phyloP scores from a whole-genome alignment of 2,888 invertebrate species.

The Hybos culiciformis region DNA sequence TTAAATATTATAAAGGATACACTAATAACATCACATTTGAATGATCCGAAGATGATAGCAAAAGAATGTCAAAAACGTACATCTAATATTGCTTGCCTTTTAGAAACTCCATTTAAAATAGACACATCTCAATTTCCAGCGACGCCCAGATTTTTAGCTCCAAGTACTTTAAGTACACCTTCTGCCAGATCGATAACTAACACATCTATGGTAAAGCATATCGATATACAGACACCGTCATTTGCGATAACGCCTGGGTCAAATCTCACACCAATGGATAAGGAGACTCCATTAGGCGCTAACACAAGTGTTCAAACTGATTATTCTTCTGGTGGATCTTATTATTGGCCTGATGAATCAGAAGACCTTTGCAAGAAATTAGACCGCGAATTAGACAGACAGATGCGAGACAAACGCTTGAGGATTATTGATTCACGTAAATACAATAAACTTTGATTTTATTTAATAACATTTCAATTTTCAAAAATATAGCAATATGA shows the following conservation, averaged over 20 bases:
- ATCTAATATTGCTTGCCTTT: conserved; percentile 27
- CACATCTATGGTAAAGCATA: conserved; percentile 39
- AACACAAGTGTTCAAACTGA: conserved; percentile 41
- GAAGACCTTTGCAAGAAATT: conserved; percentile 34
- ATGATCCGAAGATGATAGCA: conserved; percentile 2
- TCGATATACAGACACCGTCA: conserved; percentile 43
- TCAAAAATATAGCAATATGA: no score
- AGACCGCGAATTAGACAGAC: conserved; percentile 18
- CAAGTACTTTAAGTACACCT: conserved; percentile 23
- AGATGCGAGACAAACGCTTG: conserved; percentile 14
- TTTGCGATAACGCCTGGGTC: conserved; percentile 38
- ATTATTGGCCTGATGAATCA: conserved; percentile 49
- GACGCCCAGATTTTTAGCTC: conserved; percentile 42
- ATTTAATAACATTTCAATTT: no score
- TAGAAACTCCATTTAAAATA: conserved; percentile 47
- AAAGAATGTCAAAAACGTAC: conserved; percentile 17
- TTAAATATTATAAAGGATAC: background rate
- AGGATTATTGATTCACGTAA: background rate
- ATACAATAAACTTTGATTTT: no score
- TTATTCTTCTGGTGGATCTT: conserved; percentile 46
- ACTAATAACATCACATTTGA: background rate
- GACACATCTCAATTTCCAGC: conserved; percentile 37
- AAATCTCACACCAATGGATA: conserved; percentile 18
- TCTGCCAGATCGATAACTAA: conserved; percentile 21
- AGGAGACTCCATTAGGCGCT: conserved; percentile 25